Conservation (phyloP, 2,113 vertebrate species). For the Austrofundulus limnaeus region DNA sequence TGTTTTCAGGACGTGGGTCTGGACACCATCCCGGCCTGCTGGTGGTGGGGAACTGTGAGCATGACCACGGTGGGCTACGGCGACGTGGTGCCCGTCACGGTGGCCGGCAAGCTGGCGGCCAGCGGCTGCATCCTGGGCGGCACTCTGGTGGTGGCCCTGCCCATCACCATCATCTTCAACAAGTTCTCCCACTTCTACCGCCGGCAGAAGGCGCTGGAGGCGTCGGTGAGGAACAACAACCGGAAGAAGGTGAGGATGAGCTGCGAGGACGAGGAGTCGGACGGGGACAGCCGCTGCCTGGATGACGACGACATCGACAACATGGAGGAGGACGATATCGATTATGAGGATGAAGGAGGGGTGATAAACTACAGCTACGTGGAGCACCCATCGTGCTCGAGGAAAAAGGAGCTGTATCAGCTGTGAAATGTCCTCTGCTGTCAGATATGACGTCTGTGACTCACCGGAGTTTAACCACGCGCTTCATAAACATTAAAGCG, state of each 20-base stretch:
- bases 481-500: neutral
- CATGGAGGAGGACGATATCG: constrained; percentile 50
- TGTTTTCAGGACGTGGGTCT: constrained; percentile 82
- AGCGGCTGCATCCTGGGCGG: constrained; percentile 94
- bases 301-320: constrained; percentile 60
- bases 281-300: constrained; percentile 63
- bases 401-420: constrained; percentile 42
- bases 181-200: constrained; percentile 98
- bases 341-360: constrained; percentile 58
- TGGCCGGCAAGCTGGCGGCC: constrained; percentile 92
- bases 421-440: constrained; percentile 32
- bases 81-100: constrained; percentile 91
- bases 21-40: constrained; percentile 96
- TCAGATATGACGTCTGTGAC: neutral
- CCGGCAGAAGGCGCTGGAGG: constrained; percentile 93
- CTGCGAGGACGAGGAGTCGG: constrained; percentile 42
- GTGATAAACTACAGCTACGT: constrained; percentile 75
- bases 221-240: constrained; percentile 87
- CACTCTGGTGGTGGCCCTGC: constrained; percentile 93
- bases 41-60: constrained; percentile 99
- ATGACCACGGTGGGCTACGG: constrained; percentile 98
- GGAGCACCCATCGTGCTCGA: constrained; percentile 57
- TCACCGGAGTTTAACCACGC: neutral
- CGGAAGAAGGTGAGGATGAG: constrained; percentile 53
- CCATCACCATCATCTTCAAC: constrained; percentile 99